Base-by-base conservation (phyloP, 2,113 vertebrate species). In the Taxidea taxus region DNA sequence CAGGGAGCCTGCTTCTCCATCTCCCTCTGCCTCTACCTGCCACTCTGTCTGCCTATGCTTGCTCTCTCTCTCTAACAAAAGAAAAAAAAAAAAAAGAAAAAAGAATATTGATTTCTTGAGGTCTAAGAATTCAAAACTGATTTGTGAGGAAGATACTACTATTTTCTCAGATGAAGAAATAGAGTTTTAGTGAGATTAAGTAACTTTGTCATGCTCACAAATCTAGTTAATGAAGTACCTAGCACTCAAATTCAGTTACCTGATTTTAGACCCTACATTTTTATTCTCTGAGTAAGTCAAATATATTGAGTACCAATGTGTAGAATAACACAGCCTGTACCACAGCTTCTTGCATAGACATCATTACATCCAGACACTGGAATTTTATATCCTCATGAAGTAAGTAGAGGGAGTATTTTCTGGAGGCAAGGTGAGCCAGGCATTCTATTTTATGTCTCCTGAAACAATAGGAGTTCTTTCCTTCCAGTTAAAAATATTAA, bases 261-360 rank as follows among this genome's bases (percentile, higher is more conserved):
- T 93, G 51, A 58, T 93, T 97, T 97, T 89, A 68, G 34, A 88
- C 58, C 29, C 44, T 78, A 29, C 2, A 18, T 68, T 75, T 89
- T 58, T 64, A 39, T 13, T 27, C 6, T 60, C 34, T 78, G 37
- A 94, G 78, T 66, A 95, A 91, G 25, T 1, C 34, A 88, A 87
- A 82, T 51, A 42, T 25, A 60, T 29, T 47, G 7, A 93, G 16
- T n/a, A 42, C 4, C 12, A 51, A 47, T 51, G 44, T 54, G 27
- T 56, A 85, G 37, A 72, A 85, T 68, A 68, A 72, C 44, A 86
- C 4, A 91, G 18, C 34, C 70, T 70, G 14, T n/a, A 62, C 14
- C 47, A 68, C 20, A 92, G 34, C 6, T 16, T 15, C 3, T 10
- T 39, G 27, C 13, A 68, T 34, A n/a, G 10, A 86, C 2, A 51